Conservation (phyloP, 1,140 invertebrate genomes). For the Drosophila elegans region DNA sequence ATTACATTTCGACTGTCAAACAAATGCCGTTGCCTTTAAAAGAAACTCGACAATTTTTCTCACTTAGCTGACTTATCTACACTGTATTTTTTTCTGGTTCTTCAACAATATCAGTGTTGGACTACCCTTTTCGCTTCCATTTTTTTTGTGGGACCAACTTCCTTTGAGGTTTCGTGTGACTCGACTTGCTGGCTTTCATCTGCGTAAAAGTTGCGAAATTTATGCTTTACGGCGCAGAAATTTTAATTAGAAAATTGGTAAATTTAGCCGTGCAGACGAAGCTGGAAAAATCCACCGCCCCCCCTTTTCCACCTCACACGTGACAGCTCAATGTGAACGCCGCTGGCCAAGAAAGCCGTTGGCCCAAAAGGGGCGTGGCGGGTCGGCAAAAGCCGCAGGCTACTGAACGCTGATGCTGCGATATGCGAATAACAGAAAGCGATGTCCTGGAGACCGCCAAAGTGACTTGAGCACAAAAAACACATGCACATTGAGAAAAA, state of each 20-base stretch:
- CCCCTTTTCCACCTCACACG: slow-evolving; percentile 57
- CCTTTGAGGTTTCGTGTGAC: slow-evolving; percentile 57
- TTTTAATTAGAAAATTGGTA: slow-evolving; percentile 84
- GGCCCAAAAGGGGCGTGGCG: slow-evolving; percentile 18
- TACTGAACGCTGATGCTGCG: slow-evolving; percentile 47
- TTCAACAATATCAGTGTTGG: slow-evolving; percentile 37
- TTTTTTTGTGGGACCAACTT: slow-evolving; percentile 18
- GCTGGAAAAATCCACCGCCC: slow-evolving; percentile 20
- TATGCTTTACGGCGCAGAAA: slow-evolving; percentile 82
- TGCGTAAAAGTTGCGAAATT: slow-evolving; percentile 73
- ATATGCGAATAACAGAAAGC: slow-evolving; percentile 55
- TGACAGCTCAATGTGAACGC: slow-evolving; percentile 74
- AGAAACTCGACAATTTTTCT: slow-evolving; percentile 22
- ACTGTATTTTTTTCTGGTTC: slow-evolving; percentile 8
- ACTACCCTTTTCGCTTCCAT: neutral
- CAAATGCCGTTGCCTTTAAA: slow-evolving; percentile 24
- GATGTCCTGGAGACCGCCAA: slow-evolving; percentile 45
- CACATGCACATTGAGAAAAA: neutral
- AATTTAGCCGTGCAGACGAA: slow-evolving; percentile 57
- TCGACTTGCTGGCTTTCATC: slow-evolving; percentile 65
- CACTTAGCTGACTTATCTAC: slow-evolving; percentile 20
- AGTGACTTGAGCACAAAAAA: slow-evolving; percentile 44
- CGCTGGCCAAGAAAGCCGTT: slow-evolving; percentile 20
- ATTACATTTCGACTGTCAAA: slow-evolving; percentile 39
- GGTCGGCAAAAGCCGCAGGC: slow-evolving; percentile 39